Percentiles rank a stretch among this genome's conserved stretches.
Conservation (phyloP, 2,888 invertebrate genomes). For the Iphiclides podalirius region DNA sequence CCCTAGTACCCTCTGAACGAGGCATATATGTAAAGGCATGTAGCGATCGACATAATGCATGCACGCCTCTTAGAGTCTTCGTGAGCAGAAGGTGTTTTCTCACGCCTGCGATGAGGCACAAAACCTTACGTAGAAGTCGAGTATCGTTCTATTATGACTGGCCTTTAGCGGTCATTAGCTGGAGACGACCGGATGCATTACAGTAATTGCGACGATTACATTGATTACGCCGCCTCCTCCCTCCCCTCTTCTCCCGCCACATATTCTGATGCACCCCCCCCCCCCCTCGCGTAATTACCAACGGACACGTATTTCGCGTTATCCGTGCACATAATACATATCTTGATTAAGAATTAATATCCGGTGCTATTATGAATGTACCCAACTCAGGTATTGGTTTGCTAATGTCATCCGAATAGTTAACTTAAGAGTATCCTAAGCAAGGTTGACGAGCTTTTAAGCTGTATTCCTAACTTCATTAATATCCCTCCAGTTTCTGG, state of each 20-base stretch:
- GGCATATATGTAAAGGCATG: too few species aligned
- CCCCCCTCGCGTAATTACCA: slow-evolving; percentile 11
- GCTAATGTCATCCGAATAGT: too few species aligned
- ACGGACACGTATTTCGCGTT: slow-evolving; percentile 15
- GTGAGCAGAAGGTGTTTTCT: slow-evolving; percentile 4
- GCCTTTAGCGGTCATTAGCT: slow-evolving; percentile 24
- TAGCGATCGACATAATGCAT: too few species aligned
- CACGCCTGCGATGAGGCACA: slow-evolving; percentile 4
- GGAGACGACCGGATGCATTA: slow-evolving; percentile 33
- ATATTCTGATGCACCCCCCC: not conserved
- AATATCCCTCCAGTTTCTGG: too few species aligned
- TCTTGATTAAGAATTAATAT: slow-evolving; percentile 11
- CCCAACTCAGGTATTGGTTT: too few species aligned
- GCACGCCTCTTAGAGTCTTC: not conserved
- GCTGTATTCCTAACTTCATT: too few species aligned
- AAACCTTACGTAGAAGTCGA: not conserved
- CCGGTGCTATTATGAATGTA: too few species aligned
- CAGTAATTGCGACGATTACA: slow-evolving; percentile 42
- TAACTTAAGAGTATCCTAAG: too few species aligned
- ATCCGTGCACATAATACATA: slow-evolving; percentile 5
- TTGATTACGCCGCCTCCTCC: slow-evolving; percentile 27
- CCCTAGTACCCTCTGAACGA: too few species aligned
- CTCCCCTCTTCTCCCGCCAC: not conserved
- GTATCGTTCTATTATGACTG: slow-evolving; percentile 17
- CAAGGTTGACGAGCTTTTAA: too few species aligned